These are phyloP conservation scores for Dasypolia templi DNA, from an alignment of 2,888 invertebrate genomes.

Conservation along the genomic window DNA sequence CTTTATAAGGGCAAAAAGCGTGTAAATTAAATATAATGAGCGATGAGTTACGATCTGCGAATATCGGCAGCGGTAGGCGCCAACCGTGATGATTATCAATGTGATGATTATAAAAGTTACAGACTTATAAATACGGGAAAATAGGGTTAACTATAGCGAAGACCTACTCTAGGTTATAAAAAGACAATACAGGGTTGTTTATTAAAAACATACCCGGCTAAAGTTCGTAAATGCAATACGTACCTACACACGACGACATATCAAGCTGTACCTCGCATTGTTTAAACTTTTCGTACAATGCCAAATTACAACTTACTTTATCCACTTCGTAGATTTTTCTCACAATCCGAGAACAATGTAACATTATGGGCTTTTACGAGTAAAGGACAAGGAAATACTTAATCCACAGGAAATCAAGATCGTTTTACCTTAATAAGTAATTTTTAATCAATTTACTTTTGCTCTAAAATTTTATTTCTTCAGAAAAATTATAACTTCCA, in stretches of 20 bases:
- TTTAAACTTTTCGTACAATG: too few species aligned
- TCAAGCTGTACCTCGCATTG: too few species aligned
- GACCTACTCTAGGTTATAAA: too few species aligned
- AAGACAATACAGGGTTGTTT: too few species aligned
- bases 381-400: too few species aligned
- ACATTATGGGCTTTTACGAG: not conserved
- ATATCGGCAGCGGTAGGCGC: conserved; percentile 19
- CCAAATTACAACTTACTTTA: too few species aligned
- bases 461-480: too few species aligned
- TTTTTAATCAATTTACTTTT: too few species aligned
- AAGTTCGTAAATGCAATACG: not conserved
- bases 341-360: not conserved
- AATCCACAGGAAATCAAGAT: not conserved
- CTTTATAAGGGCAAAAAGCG: conserved; percentile 19
- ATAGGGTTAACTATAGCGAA: not conserved
- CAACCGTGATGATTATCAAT: conserved; percentile 17
- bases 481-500: not conserved
- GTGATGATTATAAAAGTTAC: not conserved
- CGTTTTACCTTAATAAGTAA: not conserved
- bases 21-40: conserved; percentile 52
- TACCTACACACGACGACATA: too few species aligned
- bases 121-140: too few species aligned
- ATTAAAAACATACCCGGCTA: too few species aligned
- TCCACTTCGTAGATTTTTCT: not conserved
- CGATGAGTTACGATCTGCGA: conserved; percentile 46